Evolutionary conservation across 2,888 invertebrate species (phyloP).

Genomic region (Dicycla oo): DNA sequence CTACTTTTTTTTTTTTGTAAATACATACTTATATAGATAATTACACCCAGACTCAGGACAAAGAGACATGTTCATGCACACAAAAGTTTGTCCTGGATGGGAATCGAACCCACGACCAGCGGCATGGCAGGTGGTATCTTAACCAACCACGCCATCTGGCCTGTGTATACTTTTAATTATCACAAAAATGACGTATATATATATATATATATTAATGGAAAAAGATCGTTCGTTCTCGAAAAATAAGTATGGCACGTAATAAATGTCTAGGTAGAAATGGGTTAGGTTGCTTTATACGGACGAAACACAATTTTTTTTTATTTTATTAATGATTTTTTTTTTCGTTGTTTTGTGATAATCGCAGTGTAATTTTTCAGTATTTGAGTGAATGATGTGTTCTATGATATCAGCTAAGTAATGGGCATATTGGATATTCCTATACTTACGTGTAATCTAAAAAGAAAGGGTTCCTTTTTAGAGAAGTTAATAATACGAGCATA

Average conservation of each 20-base stretch:
- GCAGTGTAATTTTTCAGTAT: background rate
- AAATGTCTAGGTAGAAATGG: constrained; percentile 17
- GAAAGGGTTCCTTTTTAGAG: background rate
- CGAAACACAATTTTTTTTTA: background rate
- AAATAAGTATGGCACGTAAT: constrained; percentile 3
- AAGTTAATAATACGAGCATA: background rate
- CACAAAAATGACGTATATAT: constrained; percentile 4
- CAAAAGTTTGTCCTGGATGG: too few relatives aligned
- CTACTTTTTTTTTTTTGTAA: too few relatives aligned
- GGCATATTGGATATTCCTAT: background rate
- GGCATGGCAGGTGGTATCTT: too few relatives aligned
- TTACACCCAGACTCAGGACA: too few relatives aligned
- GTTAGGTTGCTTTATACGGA: constrained; percentile 8
- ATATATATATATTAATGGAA: background rate
- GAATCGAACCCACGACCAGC: too few relatives aligned
- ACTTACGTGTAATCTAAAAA: constrained; percentile 1
- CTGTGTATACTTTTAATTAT: constrained; percentile 23
- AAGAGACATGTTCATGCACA: too few relatives aligned
- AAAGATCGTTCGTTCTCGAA: background rate
- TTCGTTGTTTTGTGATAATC: background rate
- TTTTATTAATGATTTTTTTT: background rate
- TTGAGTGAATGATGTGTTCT: background rate
- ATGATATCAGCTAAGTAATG: background rate
- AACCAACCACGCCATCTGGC: too few relatives aligned
- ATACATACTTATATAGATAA: too few relatives aligned